Conservation (phyloP, 2,888 invertebrate genomes). For the Xanthostigma xanthostigma region DNA sequence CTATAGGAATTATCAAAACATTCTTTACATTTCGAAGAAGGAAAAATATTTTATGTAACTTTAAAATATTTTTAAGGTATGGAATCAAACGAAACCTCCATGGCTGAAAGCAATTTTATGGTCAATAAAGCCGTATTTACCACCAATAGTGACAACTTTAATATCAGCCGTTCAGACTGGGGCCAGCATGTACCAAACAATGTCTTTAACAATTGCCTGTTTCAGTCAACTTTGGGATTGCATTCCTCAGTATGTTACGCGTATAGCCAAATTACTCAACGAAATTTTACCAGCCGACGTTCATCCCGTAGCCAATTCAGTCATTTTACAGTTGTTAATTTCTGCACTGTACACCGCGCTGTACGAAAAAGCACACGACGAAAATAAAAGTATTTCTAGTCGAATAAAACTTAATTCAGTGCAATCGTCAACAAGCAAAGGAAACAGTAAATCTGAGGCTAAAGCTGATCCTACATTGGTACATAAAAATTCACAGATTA, state of each 20-base stretch:
- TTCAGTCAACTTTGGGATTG: conserved; percentile 55
- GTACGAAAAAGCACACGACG: conserved; percentile 32
- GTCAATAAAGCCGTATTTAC: conserved; percentile 43
- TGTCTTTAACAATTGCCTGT: conserved; percentile 56
- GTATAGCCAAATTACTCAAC: conserved; percentile 40
- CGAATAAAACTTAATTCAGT: conserved; percentile 14
- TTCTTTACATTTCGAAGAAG: too few species aligned
- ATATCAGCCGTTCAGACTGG: conserved; percentile 57
- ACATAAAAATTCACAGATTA: conserved; percentile 15
- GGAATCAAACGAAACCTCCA: conserved; percentile 65
- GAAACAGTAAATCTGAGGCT: conserved; percentile 1
- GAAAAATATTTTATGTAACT: background rate
- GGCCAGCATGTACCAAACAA: conserved; percentile 68
- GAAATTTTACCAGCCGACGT: conserved; percentile 54
- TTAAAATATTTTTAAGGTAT: conserved; percentile 37
- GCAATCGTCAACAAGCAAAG: conserved; percentile 1
- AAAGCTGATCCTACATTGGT: conserved; percentile 7
- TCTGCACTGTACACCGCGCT: conserved; percentile 53
- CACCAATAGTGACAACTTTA: conserved; percentile 49
- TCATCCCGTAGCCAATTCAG: conserved; percentile 52
- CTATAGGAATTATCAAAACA: too few species aligned
- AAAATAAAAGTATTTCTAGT: conserved; percentile 11
- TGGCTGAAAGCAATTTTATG: conserved; percentile 61
- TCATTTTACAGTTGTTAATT: conserved; percentile 54
- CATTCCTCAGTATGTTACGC: conserved; percentile 41